Percentiles rank a stretch among this genome's conserved stretches.
Conservation (phyloP, 64 coral and sea anemone species). For the Porites australiensis region DNA sequence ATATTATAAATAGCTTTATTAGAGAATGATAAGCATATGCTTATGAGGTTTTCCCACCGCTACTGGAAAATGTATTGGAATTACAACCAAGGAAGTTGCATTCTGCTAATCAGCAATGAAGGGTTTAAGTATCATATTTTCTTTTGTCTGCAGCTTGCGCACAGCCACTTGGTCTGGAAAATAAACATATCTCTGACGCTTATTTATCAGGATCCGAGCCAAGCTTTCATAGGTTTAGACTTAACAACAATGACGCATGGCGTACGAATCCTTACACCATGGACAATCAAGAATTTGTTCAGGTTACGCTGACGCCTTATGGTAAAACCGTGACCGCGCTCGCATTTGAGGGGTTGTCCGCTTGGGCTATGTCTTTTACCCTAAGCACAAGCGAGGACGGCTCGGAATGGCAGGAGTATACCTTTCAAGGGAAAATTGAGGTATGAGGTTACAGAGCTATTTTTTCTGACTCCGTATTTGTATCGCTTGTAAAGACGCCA, state of each 20-base stretch:
- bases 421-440: neutral
- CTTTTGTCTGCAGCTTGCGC: neutral
- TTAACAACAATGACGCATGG: neutral
- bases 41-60: no score
- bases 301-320: neutral
- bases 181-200: neutral
- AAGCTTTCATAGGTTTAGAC: neutral
- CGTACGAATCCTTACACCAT: no score
- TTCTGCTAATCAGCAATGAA: no score
- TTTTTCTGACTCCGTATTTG: neutral
- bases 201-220: neutral
- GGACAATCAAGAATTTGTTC: neutral
- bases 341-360: neutral
- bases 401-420: neutral
- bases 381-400: conserved; percentile 1
- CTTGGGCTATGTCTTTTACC: neutral
- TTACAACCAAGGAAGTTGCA: no score
- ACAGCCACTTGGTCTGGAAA: neutral
- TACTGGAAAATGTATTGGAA: no score
- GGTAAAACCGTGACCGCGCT: neutral
- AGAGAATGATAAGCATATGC: no score
- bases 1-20: no score
- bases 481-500: no score
- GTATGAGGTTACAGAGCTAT: neutral
- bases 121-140: neutral